A percentile compares a stretch with the other conserved stretches of the same genome.
Evolutionary conservation across 2,888 invertebrate genomes (phyloP).

Genomic region (Arctia plantaginis): DNA sequence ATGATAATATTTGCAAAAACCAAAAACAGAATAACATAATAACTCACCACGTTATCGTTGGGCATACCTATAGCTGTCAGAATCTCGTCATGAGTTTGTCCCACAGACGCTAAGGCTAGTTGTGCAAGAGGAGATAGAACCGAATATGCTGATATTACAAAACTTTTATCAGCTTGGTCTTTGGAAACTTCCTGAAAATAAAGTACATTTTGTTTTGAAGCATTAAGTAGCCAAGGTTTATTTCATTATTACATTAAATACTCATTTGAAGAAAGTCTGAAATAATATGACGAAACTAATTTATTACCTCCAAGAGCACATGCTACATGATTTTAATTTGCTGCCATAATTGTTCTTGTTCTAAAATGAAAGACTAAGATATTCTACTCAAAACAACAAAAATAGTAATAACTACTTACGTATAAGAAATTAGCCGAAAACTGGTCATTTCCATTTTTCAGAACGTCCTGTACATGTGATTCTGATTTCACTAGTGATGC

Average conservation of each 20-base stretch:
- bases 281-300: constrained; percentile 24
- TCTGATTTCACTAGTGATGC: constrained; percentile 56
- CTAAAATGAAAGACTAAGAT: constrained; percentile 51
- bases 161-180: constrained; percentile 60
- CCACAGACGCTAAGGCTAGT: constrained; percentile 69
- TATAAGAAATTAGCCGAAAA: constrained; percentile 70
- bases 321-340: constrained; percentile 59
- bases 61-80: constrained; percentile 67
- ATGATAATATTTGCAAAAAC: not conserved
- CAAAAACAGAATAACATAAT: not conserved
- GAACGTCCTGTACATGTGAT: constrained; percentile 28
- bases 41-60: constrained; percentile 63
- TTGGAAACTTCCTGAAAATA: constrained; percentile 66
- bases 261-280: constrained; percentile 45
- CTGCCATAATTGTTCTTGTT: constrained; percentile 32
- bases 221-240: constrained; percentile 21
- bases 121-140: constrained; percentile 74
- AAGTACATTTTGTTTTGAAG: not conserved
- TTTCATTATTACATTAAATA: constrained; percentile 52
- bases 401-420: constrained; percentile 50
- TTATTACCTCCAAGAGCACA: constrained; percentile 59
- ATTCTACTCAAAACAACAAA: not conserved
- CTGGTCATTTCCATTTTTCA: constrained; percentile 60
- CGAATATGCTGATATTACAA: constrained; percentile 80
- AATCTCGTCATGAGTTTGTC: constrained; percentile 71